A percentile compares a stretch with the other conserved stretches of the same genome.
Evolutionary conservation across 2,113 vertebrate genomes (phyloP).

Genomic region (Myocastor coypus): DNA sequence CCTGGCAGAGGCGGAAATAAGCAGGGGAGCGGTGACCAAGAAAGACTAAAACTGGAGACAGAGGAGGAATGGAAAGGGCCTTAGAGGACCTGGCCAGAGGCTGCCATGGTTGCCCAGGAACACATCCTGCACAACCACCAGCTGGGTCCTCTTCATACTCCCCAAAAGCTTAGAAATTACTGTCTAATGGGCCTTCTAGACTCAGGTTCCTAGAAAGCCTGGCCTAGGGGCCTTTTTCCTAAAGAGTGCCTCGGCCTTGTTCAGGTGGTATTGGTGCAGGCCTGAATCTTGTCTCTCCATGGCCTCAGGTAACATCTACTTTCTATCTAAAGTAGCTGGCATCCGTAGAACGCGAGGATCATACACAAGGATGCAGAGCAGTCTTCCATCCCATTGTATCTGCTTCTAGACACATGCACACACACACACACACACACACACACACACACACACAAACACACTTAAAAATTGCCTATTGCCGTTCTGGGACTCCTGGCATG

Average conservation of each 20-base stretch:
- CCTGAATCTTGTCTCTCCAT: slow-evolving; percentile 17
- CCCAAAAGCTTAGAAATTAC: neutral
- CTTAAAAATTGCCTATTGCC: neutral
- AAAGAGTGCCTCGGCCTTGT: slow-evolving; percentile 15
- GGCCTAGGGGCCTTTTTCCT: neutral
- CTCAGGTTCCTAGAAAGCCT: slow-evolving; percentile 21
- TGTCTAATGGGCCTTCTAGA: neutral
- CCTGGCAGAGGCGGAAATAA: slow-evolving; percentile 67
- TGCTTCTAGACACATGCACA: neutral
- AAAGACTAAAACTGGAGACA: slow-evolving; percentile 60
- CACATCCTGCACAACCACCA: neutral
- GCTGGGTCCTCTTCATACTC: neutral
- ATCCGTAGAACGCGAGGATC: neutral
- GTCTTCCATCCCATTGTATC: slow-evolving; percentile 40
- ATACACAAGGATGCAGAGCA: neutral
- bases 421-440: neutral
- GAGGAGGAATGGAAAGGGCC: neutral
- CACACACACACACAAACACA: neutral
- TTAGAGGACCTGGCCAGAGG: neutral
- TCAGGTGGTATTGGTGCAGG: neutral
- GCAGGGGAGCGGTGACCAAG: slow-evolving; percentile 55
- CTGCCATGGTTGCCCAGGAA: neutral
- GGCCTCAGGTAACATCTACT: slow-evolving; percentile 24
- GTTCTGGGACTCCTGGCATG: neutral
- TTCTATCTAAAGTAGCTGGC: slow-evolving; percentile 42